Evolutionary conservation across 2,797 vertebrate genomes (phyloP), one percentile per base, ranked within the genome.

Genomic region (Adelosebastes latens): DNA sequence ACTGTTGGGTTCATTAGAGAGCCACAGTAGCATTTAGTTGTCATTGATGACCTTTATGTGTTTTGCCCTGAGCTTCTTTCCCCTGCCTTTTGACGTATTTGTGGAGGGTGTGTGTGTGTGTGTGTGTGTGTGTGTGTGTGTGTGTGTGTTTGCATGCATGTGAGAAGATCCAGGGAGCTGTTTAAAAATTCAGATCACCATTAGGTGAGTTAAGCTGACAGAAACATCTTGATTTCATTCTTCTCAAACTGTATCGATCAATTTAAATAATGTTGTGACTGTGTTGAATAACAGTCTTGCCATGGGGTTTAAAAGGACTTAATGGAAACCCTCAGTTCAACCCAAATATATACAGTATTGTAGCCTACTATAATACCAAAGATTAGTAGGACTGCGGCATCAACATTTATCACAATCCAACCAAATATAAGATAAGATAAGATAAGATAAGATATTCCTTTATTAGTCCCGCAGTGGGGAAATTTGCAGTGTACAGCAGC

Each of bases 1-100:
- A 76, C 69, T 70, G 74, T 9, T 79, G 39, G 71, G 73, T 81
- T 89, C 70, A 88, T 84, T 87, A 84, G 60, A 36, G 56, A 86
- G 79, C 46, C 75, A 81, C 72, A 81, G 69, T 70, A 87, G 58
- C 77, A 80, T 89, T 86, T 81, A 76, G 66, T 76, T 89, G 81
- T 88, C 87, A 84, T 71, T 82, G 77, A 88, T 88, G 89, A 91
- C 88, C 86, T 92, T 91, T 85, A 79, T 85, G 72, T 90, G 84
- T 90, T 91, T 91, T 90, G 86, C 88, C 87, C 81, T 82, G 81
- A 89, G 86, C 80, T 79, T 79, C 64, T 72, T 55, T 68, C 67
- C 39, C 69, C 67, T 77, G 70, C 63, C 76, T 87, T 85, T 85
- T 83, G 77, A 91, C 46, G 77, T 70, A 87, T 79, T 82, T 82